Conservation (phyloP, 2,113 vertebrate species). For the Clinocottus analis region DNA sequence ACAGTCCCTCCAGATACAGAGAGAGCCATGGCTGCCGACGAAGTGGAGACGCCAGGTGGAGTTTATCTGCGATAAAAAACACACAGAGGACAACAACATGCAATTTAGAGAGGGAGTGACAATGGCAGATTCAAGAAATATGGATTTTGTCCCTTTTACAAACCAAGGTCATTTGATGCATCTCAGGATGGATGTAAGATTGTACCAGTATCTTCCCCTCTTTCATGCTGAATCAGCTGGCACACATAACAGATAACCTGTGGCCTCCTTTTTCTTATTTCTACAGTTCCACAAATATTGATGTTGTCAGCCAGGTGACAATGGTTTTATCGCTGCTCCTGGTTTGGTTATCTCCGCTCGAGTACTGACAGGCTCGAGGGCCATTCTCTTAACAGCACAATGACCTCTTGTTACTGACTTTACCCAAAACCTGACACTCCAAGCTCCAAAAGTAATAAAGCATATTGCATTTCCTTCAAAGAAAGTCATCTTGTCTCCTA, state of each 20-base stretch:
- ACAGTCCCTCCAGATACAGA: conserved; percentile 67
- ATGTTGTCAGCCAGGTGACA: conserved; percentile 27
- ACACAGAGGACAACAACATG: conserved; percentile 37
- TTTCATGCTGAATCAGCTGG: conserved; percentile 31
- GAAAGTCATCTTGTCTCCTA: conserved; percentile 10
- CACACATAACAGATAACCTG: conserved; percentile 41
- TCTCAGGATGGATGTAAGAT: conserved; percentile 1
- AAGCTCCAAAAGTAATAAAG: conserved; percentile 56
- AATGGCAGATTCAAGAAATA: conserved; percentile 4
- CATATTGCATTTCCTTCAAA: conserved; percentile 41
- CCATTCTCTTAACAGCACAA: conserved; percentile 42
- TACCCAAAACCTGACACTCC: conserved; percentile 14
- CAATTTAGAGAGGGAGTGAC: conserved; percentile 20
- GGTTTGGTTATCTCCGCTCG: conserved; percentile 17
- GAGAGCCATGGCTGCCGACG: conserved; percentile 69
- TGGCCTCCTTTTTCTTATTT: conserved; percentile 26
- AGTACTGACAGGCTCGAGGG: conserved; percentile 7
- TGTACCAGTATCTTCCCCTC: not conserved
- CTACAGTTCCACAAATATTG: conserved; percentile 9
- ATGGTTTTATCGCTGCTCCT: not conserved
- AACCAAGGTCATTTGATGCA: conserved; percentile 15
- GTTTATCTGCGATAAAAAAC: conserved; percentile 75
- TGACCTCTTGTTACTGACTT: conserved; percentile 57
- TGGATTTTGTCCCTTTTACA: conserved; percentile 5
- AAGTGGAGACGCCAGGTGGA: conserved; percentile 54